Conservation (phyloP, 2,888 invertebrate genomes). For the Melolontha melolontha region DNA sequence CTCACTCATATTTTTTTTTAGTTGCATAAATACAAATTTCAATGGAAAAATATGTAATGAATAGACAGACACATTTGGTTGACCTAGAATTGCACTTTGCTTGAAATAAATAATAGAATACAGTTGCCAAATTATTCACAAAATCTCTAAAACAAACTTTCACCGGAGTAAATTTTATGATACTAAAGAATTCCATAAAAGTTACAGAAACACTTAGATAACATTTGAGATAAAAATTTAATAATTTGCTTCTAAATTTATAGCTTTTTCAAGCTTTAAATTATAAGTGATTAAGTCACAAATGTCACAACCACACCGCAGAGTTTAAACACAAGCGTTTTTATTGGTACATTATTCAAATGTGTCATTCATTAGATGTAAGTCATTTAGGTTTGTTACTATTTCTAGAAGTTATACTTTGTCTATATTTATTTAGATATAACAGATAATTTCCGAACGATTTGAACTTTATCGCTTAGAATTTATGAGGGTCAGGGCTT, state of each 20-base stretch:
- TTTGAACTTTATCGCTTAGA: slow-evolving; percentile 19
- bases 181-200: no score
- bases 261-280: not conserved
- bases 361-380: slow-evolving; percentile 5
- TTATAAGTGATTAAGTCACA: not conserved
- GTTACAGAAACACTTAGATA: no score
- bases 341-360: not conserved
- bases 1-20: no score
- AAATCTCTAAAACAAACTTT: no score
- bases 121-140: no score
- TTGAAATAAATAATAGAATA: no score
- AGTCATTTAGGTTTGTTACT: slow-evolving; percentile 1
- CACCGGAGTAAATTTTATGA: no score
- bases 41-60: no score
- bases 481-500: slow-evolving; percentile 32
- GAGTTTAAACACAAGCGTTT: slow-evolving; percentile 4
- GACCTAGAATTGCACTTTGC: no score
- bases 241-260: not conserved
- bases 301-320: not conserved
- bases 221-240: no score
- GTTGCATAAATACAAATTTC: no score
- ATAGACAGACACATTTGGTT: no score
- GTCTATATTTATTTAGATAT: slow-evolving; percentile 11
- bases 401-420: slow-evolving; percentile 11
- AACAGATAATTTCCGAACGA: slow-evolving; percentile 5